phyloP scores from a whole-genome alignment of 2,797 vertebrate species.

The Lutjanus campechanus region DNA sequence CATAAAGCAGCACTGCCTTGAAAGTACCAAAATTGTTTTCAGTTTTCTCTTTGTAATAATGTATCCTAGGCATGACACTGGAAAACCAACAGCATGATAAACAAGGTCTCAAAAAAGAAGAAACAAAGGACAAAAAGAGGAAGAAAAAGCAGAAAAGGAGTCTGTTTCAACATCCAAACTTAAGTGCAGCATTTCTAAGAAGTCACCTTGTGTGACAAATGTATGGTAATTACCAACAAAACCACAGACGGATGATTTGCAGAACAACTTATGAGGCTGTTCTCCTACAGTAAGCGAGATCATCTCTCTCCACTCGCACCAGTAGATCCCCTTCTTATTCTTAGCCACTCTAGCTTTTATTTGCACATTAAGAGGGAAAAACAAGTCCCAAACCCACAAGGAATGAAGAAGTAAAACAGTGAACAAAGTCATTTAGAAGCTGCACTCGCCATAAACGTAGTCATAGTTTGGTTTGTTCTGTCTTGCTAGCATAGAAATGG shows the following conservation, averaged over 20 bases:
- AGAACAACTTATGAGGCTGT: not conserved
- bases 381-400: no score
- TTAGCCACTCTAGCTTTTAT: not conserved
- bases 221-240: not conserved
- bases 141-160: not conserved
- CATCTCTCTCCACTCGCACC: not conserved
- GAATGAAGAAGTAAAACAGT: not conserved
- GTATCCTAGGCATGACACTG: not conserved
- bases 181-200: not conserved
- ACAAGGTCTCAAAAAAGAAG: not conserved
- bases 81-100: not conserved
- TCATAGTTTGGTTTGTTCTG: no score
- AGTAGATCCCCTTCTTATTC: not conserved
- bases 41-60: not conserved
- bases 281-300: not conserved
- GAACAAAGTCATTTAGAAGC: not conserved
- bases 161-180: not conserved
- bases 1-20: not conserved
- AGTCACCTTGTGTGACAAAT: not conserved
- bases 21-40: slow-evolving; percentile 20
- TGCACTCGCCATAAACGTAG: not conserved
- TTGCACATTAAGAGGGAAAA: not conserved
- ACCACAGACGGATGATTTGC: not conserved
- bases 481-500: no score
- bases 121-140: not conserved